Percentiles rank a stretch among this genome's conserved stretches.
Evolutionary conservation across 2,113 vertebrate species (phyloP).

Genomic region (Salvelinus alpinus): DNA sequence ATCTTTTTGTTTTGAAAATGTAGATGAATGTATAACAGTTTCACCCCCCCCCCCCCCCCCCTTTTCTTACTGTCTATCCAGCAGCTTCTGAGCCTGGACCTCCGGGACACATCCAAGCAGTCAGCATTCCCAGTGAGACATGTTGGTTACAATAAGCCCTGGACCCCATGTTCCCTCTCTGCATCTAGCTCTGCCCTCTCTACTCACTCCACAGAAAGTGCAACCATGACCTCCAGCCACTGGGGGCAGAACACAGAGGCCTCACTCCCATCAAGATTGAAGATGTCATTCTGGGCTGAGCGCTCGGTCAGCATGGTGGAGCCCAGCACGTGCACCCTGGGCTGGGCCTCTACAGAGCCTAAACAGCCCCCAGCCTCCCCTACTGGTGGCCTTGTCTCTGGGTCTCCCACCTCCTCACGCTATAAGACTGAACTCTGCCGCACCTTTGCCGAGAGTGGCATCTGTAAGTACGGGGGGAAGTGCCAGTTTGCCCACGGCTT

Average conservation of each 20-base stretch:
- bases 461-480: conserved; percentile 78
- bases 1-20: too few species aligned
- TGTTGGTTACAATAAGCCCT: conserved; percentile 50
- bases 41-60: too few species aligned
- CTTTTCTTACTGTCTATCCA: conserved; percentile 17
- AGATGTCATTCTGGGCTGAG: conserved; percentile 62
- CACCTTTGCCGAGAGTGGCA: conserved; percentile 73
- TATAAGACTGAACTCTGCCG: conserved; percentile 81
- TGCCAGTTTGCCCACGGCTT: conserved; percentile 87
- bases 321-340: conserved; percentile 47
- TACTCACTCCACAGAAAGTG: conserved; percentile 29
- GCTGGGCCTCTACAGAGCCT: conserved; percentile 56
- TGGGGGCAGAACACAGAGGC: conserved; percentile 55
- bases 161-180: conserved; percentile 32
- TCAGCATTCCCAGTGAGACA: conserved; percentile 42
- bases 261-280: conserved; percentile 45
- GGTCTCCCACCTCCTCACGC: conserved; percentile 61
- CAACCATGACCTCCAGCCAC: conserved; percentile 39
- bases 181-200: conserved; percentile 37
- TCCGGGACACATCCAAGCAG: conserved; percentile 49
- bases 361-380: conserved; percentile 50
- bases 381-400: conserved; percentile 34
- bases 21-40: background rate
- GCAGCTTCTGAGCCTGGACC: conserved; percentile 69
- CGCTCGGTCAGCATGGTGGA: conserved; percentile 77